Conservation (phyloP, 2,888 invertebrate species). For the Campoplex capitator region DNA sequence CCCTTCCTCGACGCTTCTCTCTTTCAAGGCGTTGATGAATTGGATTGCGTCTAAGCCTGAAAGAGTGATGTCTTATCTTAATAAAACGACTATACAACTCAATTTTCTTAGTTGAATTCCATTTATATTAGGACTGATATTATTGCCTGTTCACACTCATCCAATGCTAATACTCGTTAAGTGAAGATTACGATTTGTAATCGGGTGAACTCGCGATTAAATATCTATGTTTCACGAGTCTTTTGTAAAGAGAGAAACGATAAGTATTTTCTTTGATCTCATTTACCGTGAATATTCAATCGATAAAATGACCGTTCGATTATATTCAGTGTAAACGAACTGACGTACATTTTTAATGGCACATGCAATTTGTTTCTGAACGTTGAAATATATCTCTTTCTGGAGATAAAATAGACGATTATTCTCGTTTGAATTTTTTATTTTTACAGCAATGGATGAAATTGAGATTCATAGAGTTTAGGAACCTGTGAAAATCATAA, state of each 20-base stretch:
- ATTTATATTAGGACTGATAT: neutral
- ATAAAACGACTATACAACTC: constrained; percentile 1
- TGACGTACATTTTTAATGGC: neutral
- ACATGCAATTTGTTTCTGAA: neutral
- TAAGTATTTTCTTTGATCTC: neutral
- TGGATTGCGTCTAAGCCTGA: neutral
- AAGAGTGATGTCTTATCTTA: constrained; percentile 42
- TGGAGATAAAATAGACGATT: too few relatives aligned
- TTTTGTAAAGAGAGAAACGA: neutral
- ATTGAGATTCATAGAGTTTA: neutral
- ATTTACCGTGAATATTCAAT: neutral
- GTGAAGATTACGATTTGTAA: neutral
- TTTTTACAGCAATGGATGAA: neutral
- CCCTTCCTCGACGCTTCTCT: neutral
- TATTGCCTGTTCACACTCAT: neutral
- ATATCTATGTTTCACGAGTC: neutral
- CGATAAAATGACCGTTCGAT: neutral
- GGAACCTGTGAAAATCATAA: neutral
- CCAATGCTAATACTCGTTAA: neutral
- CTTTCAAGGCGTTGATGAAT: neutral
- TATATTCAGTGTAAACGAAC: neutral
- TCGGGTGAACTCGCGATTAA: neutral
- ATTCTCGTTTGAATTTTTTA: neutral
- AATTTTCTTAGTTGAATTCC: neutral
- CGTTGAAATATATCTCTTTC: neutral